Evolutionary conservation across 2,797 vertebrate species (phyloP), one percentile per base, ranked within the genome.

Genomic region (Taenioides sp.): DNA sequence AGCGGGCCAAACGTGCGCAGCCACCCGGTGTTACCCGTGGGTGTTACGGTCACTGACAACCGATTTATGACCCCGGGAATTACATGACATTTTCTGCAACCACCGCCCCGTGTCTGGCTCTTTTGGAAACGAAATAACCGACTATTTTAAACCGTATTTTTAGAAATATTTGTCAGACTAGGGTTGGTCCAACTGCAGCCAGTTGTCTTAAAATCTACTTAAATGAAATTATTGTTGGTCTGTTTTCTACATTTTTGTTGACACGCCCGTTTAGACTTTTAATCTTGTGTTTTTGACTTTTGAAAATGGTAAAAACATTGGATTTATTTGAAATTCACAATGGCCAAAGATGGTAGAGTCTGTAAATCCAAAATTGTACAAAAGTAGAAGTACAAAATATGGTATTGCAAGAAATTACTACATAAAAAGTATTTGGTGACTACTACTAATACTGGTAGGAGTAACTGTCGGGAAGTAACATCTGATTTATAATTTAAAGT

Each of bases 181-280:
- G 3, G 11, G 1, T 22, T 54, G 52, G 20, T 9, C 5, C 4
- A 23, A 14, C 25, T 22, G n/a, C n/a, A 55, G 50, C 9, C 17
- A 20, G 5, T 55, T 14, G 4, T 57, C 4, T 57, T 14, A 57
- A 11, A 55, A 20, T 54, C 7, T 34, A 0, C 2, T n/a, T 1
- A 55, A 12, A 23, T 9, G 11, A 22, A 23, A 54, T 22, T n/a
- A 10, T 54, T 10, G 7, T 57, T 10, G 12, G 22, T 22, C 22
- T 57, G 7, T 57, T 57, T 57, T 1, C 54, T 23, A 14, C n/a
- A 12, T 57, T 57, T 60, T 28, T 59, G 80, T 77, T 37, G 84
- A 91, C 89, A 90, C 89, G 80, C 86, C 88, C 90, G 80, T 82
- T 47, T 71, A 75, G 67, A 54, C 78, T 23, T 16, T 60, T 76